Evolutionary conservation across 1,140 invertebrate genomes (phyloP), one percentile per base, ranked within the genome.

Genomic region (Papilio polytes): DNA sequence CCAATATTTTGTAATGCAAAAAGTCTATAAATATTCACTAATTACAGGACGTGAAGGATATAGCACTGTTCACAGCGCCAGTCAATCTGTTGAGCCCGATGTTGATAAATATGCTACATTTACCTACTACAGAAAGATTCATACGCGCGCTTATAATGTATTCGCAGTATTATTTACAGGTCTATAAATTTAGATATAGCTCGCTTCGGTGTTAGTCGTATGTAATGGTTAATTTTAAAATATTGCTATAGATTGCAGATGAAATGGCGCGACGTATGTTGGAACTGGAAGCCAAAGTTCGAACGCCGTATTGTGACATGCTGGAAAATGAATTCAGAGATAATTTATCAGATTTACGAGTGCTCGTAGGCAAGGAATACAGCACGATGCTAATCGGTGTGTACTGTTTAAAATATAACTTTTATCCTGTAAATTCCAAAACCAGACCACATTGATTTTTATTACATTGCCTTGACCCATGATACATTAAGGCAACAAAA

Each of bases 91-190:
- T 96, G 80, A 96, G 95, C 59, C 86, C 94, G 2, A 93, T 96
- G 83, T 95, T 97, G 80, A 95, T 97, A 63, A 94, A 95, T 51
- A 95, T 96, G 82, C 93, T 97, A 56, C 96, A 97, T 83, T 88
- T 96, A 8, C 91, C 94, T 22, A 93, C 95, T 10, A 95, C 96
- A 1, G 96, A 97, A 84, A 93, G 95, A 84, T 97, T 97, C 88
- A 89, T 97, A 78, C 94, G 96, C 83, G 95, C 96, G 18, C 91
- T 96, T 41, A 96, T 97, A 41, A 86, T 97, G 15, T 97, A 96
- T 85, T 96, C 96, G 82, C 96, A 96, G 90, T 96, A 95, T 89
- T 97, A 95, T 87, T 88, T 96, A 51, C 95, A 96, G 89, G 96
- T 96, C 86, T 46, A 20, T 15, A 72, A 72, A 72, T 44, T 66